phyloP scores from a whole-genome alignment of 1,140 invertebrate species.

The Trachelipus rathkii region DNA sequence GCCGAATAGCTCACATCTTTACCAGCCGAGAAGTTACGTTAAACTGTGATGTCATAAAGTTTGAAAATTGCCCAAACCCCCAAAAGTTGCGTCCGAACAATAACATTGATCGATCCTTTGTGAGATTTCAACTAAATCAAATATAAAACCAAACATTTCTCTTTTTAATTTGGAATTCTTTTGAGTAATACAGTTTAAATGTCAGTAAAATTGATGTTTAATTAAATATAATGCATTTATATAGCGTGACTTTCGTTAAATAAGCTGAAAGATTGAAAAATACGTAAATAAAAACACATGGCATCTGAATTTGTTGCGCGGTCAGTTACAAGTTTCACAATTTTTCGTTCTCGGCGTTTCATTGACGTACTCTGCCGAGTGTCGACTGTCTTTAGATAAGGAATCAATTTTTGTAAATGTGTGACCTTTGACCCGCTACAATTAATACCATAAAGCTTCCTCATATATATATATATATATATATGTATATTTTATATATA shows the following conservation, averaged over 20 bases:
- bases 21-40: constrained; percentile 20
- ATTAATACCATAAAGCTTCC: background rate
- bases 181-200: background rate
- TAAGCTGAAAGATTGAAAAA: background rate
- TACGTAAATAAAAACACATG: background rate
- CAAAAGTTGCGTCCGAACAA: constrained; percentile 1
- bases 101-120: background rate
- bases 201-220: background rate
- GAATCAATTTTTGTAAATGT: background rate
- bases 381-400: background rate
- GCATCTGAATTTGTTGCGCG: background rate
- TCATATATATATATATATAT: background rate
- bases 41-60: constrained; percentile 26
- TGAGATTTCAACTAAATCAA: background rate
- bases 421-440: background rate
- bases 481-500: background rate
- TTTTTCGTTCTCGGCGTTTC: background rate
- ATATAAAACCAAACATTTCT: too few relatives aligned
- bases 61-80: background rate
- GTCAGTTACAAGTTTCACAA: background rate
- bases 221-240: background rate
- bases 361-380: background rate
- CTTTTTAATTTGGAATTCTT: background rate
- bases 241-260: background rate
- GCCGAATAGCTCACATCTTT: constrained; percentile 29